Percentiles rank a stretch among this genome's conserved stretches.
phyloP scores from a whole-genome alignment of 2,797 vertebrate genomes.

The Circus cinereus region DNA sequence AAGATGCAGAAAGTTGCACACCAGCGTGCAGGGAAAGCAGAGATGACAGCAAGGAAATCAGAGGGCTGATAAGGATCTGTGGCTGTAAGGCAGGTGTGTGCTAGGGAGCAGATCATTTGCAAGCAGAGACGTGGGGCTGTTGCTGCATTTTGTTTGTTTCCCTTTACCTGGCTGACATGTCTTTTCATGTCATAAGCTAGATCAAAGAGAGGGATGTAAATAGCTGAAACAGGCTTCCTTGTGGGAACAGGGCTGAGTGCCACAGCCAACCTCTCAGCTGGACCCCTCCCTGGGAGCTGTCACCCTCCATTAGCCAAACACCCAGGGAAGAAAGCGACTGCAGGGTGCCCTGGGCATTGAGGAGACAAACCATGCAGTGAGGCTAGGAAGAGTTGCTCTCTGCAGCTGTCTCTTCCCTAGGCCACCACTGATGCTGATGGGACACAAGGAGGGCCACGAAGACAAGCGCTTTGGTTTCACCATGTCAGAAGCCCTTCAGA shows the following conservation, averaged over 20 bases:
- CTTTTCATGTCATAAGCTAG: background rate
- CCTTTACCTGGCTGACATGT: conserved; percentile 8
- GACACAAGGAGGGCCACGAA: background rate
- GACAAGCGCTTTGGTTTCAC: background rate
- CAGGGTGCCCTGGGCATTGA: background rate
- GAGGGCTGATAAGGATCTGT: conserved; percentile 10
- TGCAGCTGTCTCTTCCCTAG: background rate
- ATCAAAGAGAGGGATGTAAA: conserved; percentile 16
- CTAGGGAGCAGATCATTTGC: background rate
- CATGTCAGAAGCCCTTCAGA: background rate
- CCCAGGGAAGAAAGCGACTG: background rate
- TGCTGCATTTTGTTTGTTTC: background rate
- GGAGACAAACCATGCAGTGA: background rate
- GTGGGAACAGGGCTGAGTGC: conserved; percentile 30
- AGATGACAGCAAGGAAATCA: background rate
- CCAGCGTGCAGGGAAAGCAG: background rate
- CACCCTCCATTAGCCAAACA: background rate
- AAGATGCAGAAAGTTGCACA: background rate
- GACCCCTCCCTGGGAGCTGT: background rate
- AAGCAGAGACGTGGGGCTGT: background rate
- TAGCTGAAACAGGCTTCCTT: background rate
- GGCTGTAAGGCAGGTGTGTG: background rate
- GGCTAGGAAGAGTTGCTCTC: background rate
- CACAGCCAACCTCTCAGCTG: background rate
- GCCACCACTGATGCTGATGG: too few species aligned